These are phyloP conservation scores for Buphagus erythrorhynchus DNA, from an alignment of 2,797 vertebrate genomes.

Conservation along the genomic window DNA sequence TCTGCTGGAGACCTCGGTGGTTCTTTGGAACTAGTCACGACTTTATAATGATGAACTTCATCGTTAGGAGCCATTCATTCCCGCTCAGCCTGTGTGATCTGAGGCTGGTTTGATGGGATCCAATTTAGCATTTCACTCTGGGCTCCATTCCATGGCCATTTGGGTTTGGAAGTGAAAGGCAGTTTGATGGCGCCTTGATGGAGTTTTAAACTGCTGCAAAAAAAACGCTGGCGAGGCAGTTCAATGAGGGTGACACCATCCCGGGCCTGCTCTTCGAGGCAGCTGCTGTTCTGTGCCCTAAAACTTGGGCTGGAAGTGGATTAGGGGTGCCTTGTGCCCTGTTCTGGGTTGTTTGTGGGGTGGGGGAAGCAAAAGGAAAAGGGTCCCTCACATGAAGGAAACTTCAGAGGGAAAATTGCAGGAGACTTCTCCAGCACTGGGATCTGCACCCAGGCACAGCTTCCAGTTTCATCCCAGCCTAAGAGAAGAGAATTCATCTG, in stretches of 20 bases:
- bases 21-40: no score
- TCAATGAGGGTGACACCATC: background rate
- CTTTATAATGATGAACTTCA: slow-evolving; percentile 43
- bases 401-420: background rate
- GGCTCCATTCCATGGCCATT: slow-evolving; percentile 78
- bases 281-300: background rate
- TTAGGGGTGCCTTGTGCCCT: rapidly evolving
- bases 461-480: background rate
- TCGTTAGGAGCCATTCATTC: slow-evolving; percentile 75
- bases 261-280: background rate
- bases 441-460: rapidly evolving
- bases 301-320: background rate
- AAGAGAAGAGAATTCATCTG: background rate
- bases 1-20: background rate
- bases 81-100: slow-evolving; percentile 62
- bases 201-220: slow-evolving; percentile 75
- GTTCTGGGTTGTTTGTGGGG: background rate
- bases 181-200: slow-evolving; percentile 76
- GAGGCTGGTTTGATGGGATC: slow-evolving; percentile 79
- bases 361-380: background rate
- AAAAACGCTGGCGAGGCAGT: slow-evolving; percentile 71
- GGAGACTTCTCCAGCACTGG: background rate
- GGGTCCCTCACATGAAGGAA: background rate
- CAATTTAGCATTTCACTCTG: slow-evolving; percentile 79
- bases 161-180: slow-evolving; percentile 74